phyloP scores from a whole-genome alignment of 2,113 vertebrate genomes.

The Indri indri region DNA sequence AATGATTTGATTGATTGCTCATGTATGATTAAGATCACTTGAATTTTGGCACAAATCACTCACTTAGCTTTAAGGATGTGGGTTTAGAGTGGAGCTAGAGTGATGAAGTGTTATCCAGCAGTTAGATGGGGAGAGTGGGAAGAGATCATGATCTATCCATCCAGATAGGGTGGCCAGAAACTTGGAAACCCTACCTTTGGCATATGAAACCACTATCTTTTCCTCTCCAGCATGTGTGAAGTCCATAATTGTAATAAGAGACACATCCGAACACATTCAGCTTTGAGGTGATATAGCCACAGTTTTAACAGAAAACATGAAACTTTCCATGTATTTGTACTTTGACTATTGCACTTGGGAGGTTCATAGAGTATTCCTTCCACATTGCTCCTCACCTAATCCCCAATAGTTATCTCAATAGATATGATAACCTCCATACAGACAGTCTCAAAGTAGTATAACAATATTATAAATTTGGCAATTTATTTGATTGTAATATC shows the following conservation, averaged over 20 bases:
- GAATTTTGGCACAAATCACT: conserved; percentile 11
- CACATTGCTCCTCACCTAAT: not conserved
- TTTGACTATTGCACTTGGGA: not conserved
- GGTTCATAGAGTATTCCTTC: not conserved
- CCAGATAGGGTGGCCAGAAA: not conserved
- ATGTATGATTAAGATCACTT: not conserved
- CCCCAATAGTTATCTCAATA: not conserved
- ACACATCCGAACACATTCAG: not conserved
- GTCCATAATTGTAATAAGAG: not conserved
- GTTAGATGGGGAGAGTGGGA: not conserved
- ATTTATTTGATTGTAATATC: not conserved
- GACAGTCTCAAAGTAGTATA: not conserved
- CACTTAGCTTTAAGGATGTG: not conserved
- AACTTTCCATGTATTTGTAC: not conserved
- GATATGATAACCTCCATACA: not conserved
- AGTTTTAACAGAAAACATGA: not conserved
- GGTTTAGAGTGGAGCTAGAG: not conserved
- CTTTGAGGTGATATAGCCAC: not conserved
- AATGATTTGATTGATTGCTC: not conserved
- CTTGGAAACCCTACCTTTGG: not conserved
- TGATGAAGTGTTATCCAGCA: not conserved
- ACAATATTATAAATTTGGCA: not conserved
- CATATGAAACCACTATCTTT: not conserved
- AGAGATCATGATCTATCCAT: not conserved
- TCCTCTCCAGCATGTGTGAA: not conserved